Evolutionary conservation across 2,888 invertebrate genomes (phyloP), one percentile per base, ranked within the genome.

Genomic region (Pheosia gnoma): DNA sequence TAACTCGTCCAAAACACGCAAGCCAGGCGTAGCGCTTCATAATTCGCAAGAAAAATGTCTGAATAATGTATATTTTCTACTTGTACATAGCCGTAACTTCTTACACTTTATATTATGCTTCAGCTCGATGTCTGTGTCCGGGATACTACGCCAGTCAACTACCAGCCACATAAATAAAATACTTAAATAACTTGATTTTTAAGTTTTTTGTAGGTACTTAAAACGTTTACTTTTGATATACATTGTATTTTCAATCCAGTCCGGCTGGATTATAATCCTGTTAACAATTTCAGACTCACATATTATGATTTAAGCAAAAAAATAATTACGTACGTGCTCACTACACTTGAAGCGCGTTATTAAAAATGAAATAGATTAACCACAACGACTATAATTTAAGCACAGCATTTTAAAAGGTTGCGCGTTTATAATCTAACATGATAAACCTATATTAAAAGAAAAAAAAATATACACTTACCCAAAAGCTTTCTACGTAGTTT

Each of bases 401-500:
- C 49, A 25, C 1, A 49, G 10, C 5, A 49, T n/a, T 11, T 8
- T 8, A 9, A 47, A 11, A 7, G 43, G 43, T 47, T n/a, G n/a
- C 0, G 25, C 25, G 8, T 10, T 59, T 61, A n/a, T 25, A 56
- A 41, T 59, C 45, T 47, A 47, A 51, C 60, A 61, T 25, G 2
- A 25, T 25, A 25, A 25, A 25, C 25, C 25, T 25, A 25, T 25
- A 25, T 25, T 51, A 56, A 47, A 68, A 57, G 49, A 59, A 67
- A 59, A 63, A 53, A 53, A 37, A 53, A 37, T 8, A 72, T 25
- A 25, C 25, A 91, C 93, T 91, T 74, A 93, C 93, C 93, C 90
- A 91, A 88, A 93, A 89, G 87, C 87, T 92, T 83, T 90, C 92
- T 78, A 93, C 82, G 78, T 91, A 93, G 76, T 89, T 84, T 70